Evolutionary conservation across 2,888 invertebrate species (phyloP), one percentile per base, ranked within the genome.

Genomic region (Drosophila limbata): DNA sequence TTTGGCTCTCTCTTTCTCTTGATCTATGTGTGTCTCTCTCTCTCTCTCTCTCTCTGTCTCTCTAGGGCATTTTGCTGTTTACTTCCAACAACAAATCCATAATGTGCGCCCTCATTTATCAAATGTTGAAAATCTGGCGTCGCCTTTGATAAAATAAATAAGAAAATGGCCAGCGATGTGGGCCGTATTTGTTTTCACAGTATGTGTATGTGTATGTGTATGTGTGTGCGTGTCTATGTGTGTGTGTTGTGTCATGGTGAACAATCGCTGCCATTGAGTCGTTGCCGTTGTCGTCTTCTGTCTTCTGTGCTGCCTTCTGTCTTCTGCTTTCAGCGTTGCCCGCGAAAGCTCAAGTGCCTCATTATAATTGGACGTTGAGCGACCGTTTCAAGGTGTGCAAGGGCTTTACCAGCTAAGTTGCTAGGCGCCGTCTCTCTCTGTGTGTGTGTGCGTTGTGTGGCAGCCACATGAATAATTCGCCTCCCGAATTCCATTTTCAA

Each of bases 111-210:
- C 84, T 76, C 84, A 86, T 84, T 87, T 84, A 87, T 84, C 82
- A 86, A 86, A 77, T 71, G 74, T 79, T 55, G 79, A 71, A 77
- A 81, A 83, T 84, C 82, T 82, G 62, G 60, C 67, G 70, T 69
- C 76, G 79, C 53, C 70, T 79, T 84, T 82, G 77, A 87, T 81
- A 84, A 87, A 72, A 68, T 77, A 79, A 79, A 79, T 81, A 82
- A 81, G 75, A 84, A 84, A 84, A 83, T 87, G 75, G 82, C 69
- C 77, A 80, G 66, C 70, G 52, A 64, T 85, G 72, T 79, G 79
- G 72, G 77, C 64, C 60, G 66, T 74, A 65, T 61, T 63, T 70
- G 17, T 53, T 61, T 40, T 33, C 52, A 66, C 39, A 39, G 8
- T 6, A 25, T 25, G 25, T 25, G 25, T 25, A 6, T 57, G 13